Base-by-base conservation (phyloP, 1,140 invertebrate genomes). In the Delia radicum region DNA sequence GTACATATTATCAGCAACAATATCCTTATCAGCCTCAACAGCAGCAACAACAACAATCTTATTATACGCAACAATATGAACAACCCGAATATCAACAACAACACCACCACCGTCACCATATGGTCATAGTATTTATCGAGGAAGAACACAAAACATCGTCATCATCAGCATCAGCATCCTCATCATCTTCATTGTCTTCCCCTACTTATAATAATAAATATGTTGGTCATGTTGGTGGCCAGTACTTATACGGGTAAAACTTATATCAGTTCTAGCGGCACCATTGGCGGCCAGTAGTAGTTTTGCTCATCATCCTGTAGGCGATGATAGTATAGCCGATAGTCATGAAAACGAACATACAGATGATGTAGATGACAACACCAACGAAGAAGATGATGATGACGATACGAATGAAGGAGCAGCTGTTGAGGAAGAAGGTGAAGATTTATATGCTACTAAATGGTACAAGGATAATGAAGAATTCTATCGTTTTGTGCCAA, bases 391-490 rank as follows among this genome's bases (percentile, higher is more conserved):
- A 1, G 71, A 73, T 3, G 71, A 73, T 26, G 75, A 74, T 0
- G 31, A 28, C n/a, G n/a, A n/a, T n/a, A n/a, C n/a, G n/a, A n/a
- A n/a, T n/a, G n/a, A n/a, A 12, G 2, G 81, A 81, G 33, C 83
- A 65, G 13, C 3, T 5, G 73, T 46, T 13, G 75, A 79, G 6
- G 82, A 86, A 65, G 83, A 84, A 79, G 89, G 89, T 69, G 93
- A 94, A 81, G 89, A 87, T 29, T 87, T 96, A 2, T 95, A 95
- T 85, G 91, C 92, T n/a, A 93, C 95, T 74, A 93, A 94, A 82
- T 96, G 94, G 94, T 96, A 95, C 87, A 93, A 95, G 86, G 94
- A 95, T 86, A 91, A 94, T 83, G 93, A 93, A 82, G 94, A 95
- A 85, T 95, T 96, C 87, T 96, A 94, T 87, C 90, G 93, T 78